These are phyloP conservation scores for Perca fluviatilis DNA, from an alignment of 2,113 vertebrate species.

Conservation along the genomic window DNA sequence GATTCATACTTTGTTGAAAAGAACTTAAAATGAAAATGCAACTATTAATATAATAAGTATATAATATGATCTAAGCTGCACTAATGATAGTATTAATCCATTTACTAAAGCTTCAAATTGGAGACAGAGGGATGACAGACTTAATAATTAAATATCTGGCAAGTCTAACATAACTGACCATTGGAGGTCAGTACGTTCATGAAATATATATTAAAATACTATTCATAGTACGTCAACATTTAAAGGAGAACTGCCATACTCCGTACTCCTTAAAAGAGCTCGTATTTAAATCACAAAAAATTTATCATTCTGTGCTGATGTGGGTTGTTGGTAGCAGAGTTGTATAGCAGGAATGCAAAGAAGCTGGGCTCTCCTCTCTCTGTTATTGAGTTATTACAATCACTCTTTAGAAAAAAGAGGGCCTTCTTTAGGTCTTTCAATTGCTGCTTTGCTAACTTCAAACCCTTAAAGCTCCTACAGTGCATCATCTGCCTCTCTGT, in stretches of 20 bases:
- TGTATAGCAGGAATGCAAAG: constrained; percentile 48
- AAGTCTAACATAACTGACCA: too few species aligned
- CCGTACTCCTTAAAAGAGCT: constrained; percentile 15
- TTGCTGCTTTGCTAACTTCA: constrained; percentile 74
- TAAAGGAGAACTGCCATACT: not conserved
- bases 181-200: too few species aligned
- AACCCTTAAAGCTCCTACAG: constrained; percentile 70
- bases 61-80: too few species aligned
- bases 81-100: too few species aligned
- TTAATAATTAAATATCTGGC: too few species aligned
- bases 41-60: too few species aligned
- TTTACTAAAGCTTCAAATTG: too few species aligned
- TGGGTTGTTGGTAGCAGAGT: constrained; percentile 55
- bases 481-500: constrained; percentile 69
- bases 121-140: too few species aligned
- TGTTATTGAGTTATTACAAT: constrained; percentile 77
- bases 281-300: constrained; percentile 40
- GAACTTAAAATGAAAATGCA: too few species aligned
- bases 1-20: too few species aligned
- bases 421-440: constrained; percentile 74
- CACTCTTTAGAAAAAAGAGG: constrained; percentile 77
- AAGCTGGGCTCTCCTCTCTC: constrained; percentile 55
- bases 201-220: too few species aligned
- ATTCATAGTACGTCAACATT: too few species aligned
- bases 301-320: constrained; percentile 26